Base-by-base conservation (phyloP, 2,888 invertebrate genomes). In the Drosophila meridionalis region DNA sequence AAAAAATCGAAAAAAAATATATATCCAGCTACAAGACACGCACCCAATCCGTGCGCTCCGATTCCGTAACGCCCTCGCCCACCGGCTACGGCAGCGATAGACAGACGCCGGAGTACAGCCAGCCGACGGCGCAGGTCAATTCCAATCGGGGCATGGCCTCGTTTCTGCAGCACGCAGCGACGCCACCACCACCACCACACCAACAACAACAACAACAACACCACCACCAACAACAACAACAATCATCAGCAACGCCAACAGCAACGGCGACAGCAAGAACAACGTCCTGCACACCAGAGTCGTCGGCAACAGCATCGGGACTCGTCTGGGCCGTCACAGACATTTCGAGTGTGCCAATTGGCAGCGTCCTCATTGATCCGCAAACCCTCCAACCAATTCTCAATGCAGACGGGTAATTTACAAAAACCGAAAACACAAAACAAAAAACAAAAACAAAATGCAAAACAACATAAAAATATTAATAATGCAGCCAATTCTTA, bases 251-350 rank as follows among this genome's bases (percentile, higher is more conserved):
- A 47, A 57, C n/a, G 30, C 32, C 43, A 57, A 11, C 56, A 20
- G 2, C 57, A 43, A 12, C n/a, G n/a, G n/a, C n/a, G n/a, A n/a
- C 43, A 57, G 45, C 70, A 62, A 69, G 73, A 73, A 73, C 74
- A 69, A 56, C 81, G 52, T 67, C 76, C 76, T 71, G 52, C 67
- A 68, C 80, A 47, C 66, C 82, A 75, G 87, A 83, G 42, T 53
- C 81, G 71, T 14, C 58, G 58, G 63, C 80, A 71, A 59, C 81
- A 58, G 68, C 88, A 65, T 87, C 92, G 83, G 93, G 93, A 87
- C 95, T 96, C 56, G 95, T 97, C 92, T 98, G 98, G 97, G 97
- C 97, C 59, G 97, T 98, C 61, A 97, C 97, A 40, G 97, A 97
- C 93, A 95, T 97, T 93, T 95, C 96, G 48, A 95, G 96, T 78